phyloP scores from a whole-genome alignment of 2,888 invertebrate species.

The Acronicta leporina region DNA sequence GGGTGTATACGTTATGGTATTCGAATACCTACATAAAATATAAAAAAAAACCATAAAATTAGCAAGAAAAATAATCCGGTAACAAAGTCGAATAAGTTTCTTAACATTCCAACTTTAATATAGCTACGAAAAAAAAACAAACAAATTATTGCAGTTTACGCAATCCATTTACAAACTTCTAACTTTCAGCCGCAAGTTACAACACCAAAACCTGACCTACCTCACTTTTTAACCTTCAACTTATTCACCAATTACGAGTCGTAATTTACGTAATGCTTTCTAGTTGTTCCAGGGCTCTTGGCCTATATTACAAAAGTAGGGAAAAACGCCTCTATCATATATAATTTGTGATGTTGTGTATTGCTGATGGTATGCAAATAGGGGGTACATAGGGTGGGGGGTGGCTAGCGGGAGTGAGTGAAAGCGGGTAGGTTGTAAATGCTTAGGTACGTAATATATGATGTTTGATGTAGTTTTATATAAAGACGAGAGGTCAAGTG shows the following conservation, averaged over 20 bases:
- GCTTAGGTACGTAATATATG: constrained; percentile 8
- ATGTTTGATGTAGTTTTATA: too few species aligned
- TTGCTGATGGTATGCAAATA: constrained; percentile 51
- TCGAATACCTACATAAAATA: too few species aligned
- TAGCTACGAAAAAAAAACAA: neutral
- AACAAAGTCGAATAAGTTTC: constrained; percentile 8
- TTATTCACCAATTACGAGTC: constrained; percentile 6
- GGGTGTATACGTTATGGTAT: too few species aligned
- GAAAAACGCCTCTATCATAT: constrained; percentile 37
- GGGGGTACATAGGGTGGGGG: constrained; percentile 27
- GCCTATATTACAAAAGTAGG: constrained; percentile 32
- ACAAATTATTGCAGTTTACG: constrained; percentile 7
- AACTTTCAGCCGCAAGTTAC: constrained; percentile 14
- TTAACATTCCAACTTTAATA: constrained; percentile 11
- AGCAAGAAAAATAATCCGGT: neutral
- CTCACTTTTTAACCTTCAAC: constrained; percentile 17
- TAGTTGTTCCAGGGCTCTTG: constrained; percentile 16
- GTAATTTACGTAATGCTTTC: constrained; percentile 24
- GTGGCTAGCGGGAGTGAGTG: constrained; percentile 1
- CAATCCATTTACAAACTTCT: constrained; percentile 16
- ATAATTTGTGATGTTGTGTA: constrained; percentile 50
- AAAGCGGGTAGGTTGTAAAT: constrained; percentile 4
- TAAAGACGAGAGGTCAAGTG: too few species aligned
- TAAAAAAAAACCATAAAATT: too few species aligned
- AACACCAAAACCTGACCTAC: constrained; percentile 34